phyloP scores from a whole-genome alignment of 2,113 vertebrate species.

The Chaetorhynchus papuensis region DNA sequence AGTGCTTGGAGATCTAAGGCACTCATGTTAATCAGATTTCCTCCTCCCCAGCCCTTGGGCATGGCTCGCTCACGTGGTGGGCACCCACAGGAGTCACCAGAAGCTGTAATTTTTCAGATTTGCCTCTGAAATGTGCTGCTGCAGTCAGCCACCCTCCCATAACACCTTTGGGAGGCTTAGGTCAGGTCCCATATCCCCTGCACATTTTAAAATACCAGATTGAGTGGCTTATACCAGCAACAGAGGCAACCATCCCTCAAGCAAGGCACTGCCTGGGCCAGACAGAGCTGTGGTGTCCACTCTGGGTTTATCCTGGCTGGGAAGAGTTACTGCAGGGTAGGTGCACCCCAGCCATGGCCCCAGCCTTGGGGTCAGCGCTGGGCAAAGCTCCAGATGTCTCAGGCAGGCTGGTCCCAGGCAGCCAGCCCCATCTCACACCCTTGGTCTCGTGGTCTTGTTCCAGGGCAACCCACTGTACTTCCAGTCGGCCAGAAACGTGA shows the following conservation, averaged over 20 bases:
- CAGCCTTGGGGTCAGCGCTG: not conserved
- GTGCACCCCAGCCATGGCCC: not conserved
- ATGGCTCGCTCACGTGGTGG: rapidly evolving
- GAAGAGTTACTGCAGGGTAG: not conserved
- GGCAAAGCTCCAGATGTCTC: not conserved
- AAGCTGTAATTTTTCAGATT: not conserved
- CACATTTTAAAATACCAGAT: not conserved
- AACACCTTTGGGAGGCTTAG: not conserved
- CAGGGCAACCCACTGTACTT: constrained; percentile 94
- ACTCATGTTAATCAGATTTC: not conserved
- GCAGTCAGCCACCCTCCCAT: not conserved
- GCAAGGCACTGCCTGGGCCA: not conserved
- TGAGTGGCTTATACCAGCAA: not conserved
- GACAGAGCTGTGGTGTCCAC: not conserved
- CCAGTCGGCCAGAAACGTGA: constrained; percentile 96
- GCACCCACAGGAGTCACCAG: not conserved
- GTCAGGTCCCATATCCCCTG: not conserved
- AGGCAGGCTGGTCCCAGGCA: not conserved
- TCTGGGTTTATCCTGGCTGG: not conserved
- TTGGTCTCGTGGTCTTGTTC: constrained; percentile 47
- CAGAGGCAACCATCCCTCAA: not conserved
- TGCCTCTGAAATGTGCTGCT: not conserved
- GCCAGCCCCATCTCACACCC: not conserved
- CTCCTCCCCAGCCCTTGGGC: not conserved
- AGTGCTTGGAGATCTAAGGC: not conserved